Percentiles rank a stretch among this genome's conserved stretches.
These are phyloP conservation scores for Clarias platycephalus DNA, from an alignment of 2,797 vertebrate species.

Conservation along the genomic window DNA sequence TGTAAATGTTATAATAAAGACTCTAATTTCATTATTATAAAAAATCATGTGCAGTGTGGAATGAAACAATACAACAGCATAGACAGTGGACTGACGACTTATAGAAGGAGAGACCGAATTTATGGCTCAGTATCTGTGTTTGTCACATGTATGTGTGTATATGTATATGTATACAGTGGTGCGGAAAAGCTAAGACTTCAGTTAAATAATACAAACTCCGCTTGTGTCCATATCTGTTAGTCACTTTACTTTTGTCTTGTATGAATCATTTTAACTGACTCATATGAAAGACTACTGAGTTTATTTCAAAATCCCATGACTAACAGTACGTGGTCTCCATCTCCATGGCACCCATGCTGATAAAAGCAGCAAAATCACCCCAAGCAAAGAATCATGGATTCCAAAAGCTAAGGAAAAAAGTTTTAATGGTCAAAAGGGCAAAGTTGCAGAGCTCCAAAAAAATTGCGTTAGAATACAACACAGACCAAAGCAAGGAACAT, in stretches of 20 bases:
- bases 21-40: not conserved
- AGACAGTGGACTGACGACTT: not conserved
- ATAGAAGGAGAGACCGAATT: not conserved
- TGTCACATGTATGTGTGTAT: slow-evolving; percentile 2
- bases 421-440: not conserved
- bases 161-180: not conserved
- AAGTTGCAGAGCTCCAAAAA: not conserved
- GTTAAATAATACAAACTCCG: not conserved
- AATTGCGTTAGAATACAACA: not conserved
- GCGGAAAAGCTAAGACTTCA: not conserved
- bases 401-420: not conserved
- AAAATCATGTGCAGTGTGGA: not conserved
- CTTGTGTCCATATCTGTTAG: not conserved
- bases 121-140: not conserved
- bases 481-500: not conserved
- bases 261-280: slow-evolving; percentile 15
- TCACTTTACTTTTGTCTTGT: slow-evolving; percentile 2
- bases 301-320: not conserved
- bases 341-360: not conserved
- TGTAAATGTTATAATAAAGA: not conserved
- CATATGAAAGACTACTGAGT: not conserved
- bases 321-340: not conserved
- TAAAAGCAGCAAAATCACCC: slow-evolving; percentile 3
- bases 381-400: not conserved
- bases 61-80: not conserved